These are phyloP conservation scores for Panulirus ornatus DNA, from an alignment of 1,140 invertebrate species.

Conservation along the genomic window DNA sequence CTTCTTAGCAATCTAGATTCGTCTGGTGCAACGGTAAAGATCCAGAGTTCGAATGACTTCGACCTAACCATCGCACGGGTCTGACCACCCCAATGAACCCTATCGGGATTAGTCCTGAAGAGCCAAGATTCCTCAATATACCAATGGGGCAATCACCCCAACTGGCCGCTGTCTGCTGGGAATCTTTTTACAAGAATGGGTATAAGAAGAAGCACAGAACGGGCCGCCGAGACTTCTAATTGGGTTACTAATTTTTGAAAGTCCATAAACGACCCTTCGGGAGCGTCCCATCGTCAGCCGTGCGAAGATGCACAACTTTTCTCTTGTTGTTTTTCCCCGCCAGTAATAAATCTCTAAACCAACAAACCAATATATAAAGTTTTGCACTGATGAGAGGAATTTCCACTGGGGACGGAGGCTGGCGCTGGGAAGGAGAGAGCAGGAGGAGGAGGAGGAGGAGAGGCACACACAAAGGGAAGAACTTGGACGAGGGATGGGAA, in stretches of 20 bases:
- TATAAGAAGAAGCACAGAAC: background rate
- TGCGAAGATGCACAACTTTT: conserved; percentile 63
- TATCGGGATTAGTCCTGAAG: background rate
- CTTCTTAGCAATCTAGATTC: conserved; percentile 25
- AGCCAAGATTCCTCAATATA: conserved; percentile 17
- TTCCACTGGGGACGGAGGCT: background rate
- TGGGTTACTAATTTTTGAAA: conserved; percentile 65
- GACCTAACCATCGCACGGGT: background rate
- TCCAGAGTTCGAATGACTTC: background rate
- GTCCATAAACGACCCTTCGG: conserved; percentile 60
- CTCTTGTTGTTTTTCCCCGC: conserved; percentile 55
- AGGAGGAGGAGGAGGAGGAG: background rate
- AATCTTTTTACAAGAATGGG: conserved; percentile 6
- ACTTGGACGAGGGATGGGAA: background rate
- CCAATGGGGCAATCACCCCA: background rate
- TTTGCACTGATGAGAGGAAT: conserved; percentile 53
- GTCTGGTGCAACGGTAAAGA: background rate
- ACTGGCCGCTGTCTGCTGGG: background rate
- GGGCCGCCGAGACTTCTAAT: conserved; percentile 44
- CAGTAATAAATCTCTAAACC: conserved; percentile 47
- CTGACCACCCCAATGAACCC: background rate
- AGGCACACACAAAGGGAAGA: background rate
- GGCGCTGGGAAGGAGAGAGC: background rate
- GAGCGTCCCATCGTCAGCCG: conserved; percentile 49
- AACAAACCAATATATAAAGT: conserved; percentile 71